phyloP scores from a whole-genome alignment of 2,113 vertebrate genomes.

The Trinectes maculatus region DNA sequence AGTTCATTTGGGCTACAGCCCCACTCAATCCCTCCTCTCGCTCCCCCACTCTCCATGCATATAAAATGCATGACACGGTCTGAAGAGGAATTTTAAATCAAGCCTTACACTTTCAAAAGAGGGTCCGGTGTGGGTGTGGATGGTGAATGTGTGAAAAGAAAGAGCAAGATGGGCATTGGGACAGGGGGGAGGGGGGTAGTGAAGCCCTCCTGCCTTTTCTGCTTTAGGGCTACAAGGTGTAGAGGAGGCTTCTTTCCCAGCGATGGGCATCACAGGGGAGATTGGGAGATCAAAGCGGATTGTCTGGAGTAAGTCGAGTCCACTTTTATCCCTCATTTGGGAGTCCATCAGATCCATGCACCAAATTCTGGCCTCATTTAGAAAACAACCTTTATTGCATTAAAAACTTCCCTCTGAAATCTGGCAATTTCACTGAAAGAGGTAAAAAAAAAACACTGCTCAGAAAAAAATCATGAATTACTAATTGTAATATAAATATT shows the following conservation, averaged over 20 bases:
- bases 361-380: constrained; percentile 40
- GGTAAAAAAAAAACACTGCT: background rate
- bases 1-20: constrained; percentile 73
- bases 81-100: constrained; percentile 83
- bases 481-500: constrained; percentile 45
- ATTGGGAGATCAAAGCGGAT: constrained; percentile 76
- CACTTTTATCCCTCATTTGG: constrained; percentile 72
- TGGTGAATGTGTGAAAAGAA: constrained; percentile 41
- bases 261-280: constrained; percentile 66
- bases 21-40: constrained; percentile 35
- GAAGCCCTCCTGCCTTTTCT: constrained; percentile 57
- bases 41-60: constrained; percentile 69
- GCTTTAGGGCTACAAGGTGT: constrained; percentile 79
- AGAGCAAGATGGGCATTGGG: constrained; percentile 40
- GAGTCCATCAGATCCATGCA: constrained; percentile 74
- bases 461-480: constrained; percentile 30
- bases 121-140: constrained; percentile 70
- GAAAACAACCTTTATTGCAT: constrained; percentile 10
- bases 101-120: constrained; percentile 74
- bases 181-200: constrained; percentile 12
- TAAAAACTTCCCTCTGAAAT: constrained; percentile 64
- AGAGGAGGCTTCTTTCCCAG: constrained; percentile 66
- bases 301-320: constrained; percentile 70
- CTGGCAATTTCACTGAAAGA: constrained; percentile 31
- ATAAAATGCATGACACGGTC: constrained; percentile 80